Evolutionary conservation across 2,113 vertebrate species (phyloP).

Genomic region (Sminthopsis crassicaudata): DNA sequence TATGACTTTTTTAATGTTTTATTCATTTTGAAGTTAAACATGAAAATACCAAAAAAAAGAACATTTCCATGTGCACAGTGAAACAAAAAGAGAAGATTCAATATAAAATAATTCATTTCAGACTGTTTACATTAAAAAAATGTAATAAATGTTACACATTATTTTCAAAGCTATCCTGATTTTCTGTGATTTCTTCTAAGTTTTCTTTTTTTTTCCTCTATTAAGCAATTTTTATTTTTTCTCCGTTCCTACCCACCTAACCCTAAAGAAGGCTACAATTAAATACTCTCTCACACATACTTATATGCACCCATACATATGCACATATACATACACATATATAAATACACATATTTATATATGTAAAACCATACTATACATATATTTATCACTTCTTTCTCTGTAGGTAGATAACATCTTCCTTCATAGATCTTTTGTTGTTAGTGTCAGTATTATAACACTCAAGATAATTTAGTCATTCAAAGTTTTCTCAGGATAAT

Average conservation of each 20-base stretch:
- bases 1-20: not conserved
- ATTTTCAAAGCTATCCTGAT: not conserved
- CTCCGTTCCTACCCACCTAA: not conserved
- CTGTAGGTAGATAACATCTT: not conserved
- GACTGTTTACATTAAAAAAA: not conserved
- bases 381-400: not conserved
- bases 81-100: not conserved
- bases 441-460: not conserved
- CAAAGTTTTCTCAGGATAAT: not conserved
- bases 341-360: no score
- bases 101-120: not conserved
- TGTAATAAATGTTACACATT: not conserved
- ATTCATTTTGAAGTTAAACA: not conserved
- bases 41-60: not conserved
- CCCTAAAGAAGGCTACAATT: not conserved
- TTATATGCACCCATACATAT: not conserved
- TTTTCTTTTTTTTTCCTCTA: not conserved
- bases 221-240: not conserved
- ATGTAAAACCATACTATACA: not conserved
- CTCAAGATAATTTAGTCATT: not conserved
- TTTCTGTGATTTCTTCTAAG: not conserved
- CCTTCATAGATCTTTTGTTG: not conserved
- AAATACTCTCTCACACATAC: not conserved
- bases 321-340: not conserved
- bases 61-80: no score